Evolutionary conservation across 2,888 invertebrate species (phyloP), one percentile per base, ranked within the genome.

Genomic region (Cynaeus angustus): DNA sequence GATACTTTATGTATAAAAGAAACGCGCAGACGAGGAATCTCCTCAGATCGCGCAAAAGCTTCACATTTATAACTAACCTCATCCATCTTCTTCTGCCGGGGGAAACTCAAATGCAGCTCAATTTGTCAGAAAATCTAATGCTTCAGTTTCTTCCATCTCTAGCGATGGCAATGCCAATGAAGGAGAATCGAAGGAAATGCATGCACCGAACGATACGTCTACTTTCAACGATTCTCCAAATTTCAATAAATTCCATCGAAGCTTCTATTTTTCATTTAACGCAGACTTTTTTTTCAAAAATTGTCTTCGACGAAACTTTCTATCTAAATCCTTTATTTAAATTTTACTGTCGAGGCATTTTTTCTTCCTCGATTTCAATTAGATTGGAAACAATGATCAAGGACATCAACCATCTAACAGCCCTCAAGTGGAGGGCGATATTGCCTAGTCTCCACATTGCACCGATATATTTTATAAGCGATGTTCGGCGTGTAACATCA

Each of bases 31-130:
- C 79, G 80, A 79, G 81, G 82, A 84, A 83, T 84, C 84, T 83
- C 81, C 82, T 80, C 81, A 81, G 82, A 84, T 84, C 84, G 84
- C 81, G 84, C 83, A 82, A 85, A 86, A 85, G 85, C 86, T 85
- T 85, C 86, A 86, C 86, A 86, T 86, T 86, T 86, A 86, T 86
- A 86, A 86, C 86, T 86, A 86, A 85, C 85, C 85, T 86, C 86
- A 86, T 86, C 86, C 85, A 86, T 86, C 86, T 86, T 86, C 84
- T 81, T 86, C 83, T 82, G 79, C 80, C 65, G 75, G 79, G 82
- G 83, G 81, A 79, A 82, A 83, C 85, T 84, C 84, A 84, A 85
- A 85, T 85, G 86, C 85, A 85, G 85, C 85, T 85, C 85, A 85
- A 86, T 86, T 86, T 86, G 86, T 86, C 85, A 85, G 85, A 85